Evolutionary conservation across 2,888 invertebrate genomes (phyloP).

Genomic region (Acanthosepion pharaonis): DNA sequence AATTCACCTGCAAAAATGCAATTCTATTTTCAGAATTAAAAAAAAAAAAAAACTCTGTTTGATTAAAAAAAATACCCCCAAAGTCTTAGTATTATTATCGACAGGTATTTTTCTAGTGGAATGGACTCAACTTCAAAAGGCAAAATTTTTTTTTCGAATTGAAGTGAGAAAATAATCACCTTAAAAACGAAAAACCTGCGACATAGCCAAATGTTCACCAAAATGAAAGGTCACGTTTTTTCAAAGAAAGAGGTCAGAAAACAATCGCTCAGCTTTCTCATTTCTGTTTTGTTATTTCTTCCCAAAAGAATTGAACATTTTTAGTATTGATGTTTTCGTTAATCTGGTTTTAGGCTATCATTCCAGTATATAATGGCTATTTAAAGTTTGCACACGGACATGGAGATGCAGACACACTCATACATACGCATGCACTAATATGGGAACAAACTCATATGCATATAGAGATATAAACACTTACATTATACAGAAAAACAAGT

Average conservation of each 20-base stretch:
- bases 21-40: not conserved
- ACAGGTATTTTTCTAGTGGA: not conserved
- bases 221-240: not conserved
- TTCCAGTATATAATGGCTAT: slow-evolving; percentile 33
- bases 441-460: not conserved
- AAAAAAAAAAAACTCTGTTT: not conserved
- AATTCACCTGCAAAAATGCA: not conserved
- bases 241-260: not conserved
- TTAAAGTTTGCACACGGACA: not conserved
- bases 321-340: not conserved
- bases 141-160: not conserved
- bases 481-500: too few relatives aligned
- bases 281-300: slow-evolving; percentile 24
- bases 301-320: not conserved
- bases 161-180: slow-evolving; percentile 33
- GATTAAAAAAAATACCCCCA: not conserved
- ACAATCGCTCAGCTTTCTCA: not conserved
- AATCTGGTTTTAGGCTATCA: not conserved
- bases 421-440: not conserved
- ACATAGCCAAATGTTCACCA: not conserved
- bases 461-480: too few relatives aligned
- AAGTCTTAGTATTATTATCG: slow-evolving; percentile 16
- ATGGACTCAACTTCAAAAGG: slow-evolving; percentile 18
- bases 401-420: not conserved
- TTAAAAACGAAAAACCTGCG: slow-evolving; percentile 8